Conservation (phyloP, 2,888 invertebrate species). For the Leucophenga maculata region DNA sequence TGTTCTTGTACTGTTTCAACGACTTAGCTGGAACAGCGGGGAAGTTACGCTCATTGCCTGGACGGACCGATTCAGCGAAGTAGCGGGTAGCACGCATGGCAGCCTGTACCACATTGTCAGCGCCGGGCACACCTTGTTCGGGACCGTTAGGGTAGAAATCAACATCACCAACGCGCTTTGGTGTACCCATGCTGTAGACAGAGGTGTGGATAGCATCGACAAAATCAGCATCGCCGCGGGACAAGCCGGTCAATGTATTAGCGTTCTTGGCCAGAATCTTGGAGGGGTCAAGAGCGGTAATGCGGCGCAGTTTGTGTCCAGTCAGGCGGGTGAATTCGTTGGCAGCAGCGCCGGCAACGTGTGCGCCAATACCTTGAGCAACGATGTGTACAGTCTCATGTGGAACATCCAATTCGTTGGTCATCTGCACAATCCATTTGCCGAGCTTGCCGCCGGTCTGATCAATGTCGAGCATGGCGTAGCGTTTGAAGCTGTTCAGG, state of each 20-base stretch:
- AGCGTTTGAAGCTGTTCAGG: slow-evolving; percentile 53
- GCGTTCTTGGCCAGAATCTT: slow-evolving; percentile 55
- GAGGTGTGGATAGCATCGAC: slow-evolving; percentile 70
- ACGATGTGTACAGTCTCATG: slow-evolving; percentile 64
- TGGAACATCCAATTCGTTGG: slow-evolving; percentile 51
- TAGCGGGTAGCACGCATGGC: slow-evolving; percentile 65
- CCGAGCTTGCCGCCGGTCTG: slow-evolving; percentile 58
- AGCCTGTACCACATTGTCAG: slow-evolving; percentile 65
- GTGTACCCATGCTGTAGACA: slow-evolving; percentile 59
- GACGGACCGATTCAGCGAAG: slow-evolving; percentile 69
- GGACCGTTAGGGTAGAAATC: slow-evolving; percentile 71
- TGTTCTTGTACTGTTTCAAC: slow-evolving; percentile 60
- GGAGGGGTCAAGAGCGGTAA: slow-evolving; percentile 69
- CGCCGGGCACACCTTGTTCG: slow-evolving; percentile 57
- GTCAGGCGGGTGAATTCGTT: slow-evolving; percentile 60
- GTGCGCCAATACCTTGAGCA: slow-evolving; percentile 65
- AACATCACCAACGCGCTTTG: slow-evolving; percentile 60
- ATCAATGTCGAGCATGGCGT: slow-evolving; percentile 57
- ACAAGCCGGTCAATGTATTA: slow-evolving; percentile 54
- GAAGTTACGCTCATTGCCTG: slow-evolving; percentile 53
- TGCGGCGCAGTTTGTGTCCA: slow-evolving; percentile 64
- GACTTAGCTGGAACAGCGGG: slow-evolving; percentile 67
- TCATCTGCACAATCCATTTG: slow-evolving; percentile 57
- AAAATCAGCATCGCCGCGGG: slow-evolving; percentile 70
- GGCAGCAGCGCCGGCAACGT: slow-evolving; percentile 68